phyloP scores from a whole-genome alignment of 2,797 vertebrate genomes.

The Scyliorhinus canicula region DNA sequence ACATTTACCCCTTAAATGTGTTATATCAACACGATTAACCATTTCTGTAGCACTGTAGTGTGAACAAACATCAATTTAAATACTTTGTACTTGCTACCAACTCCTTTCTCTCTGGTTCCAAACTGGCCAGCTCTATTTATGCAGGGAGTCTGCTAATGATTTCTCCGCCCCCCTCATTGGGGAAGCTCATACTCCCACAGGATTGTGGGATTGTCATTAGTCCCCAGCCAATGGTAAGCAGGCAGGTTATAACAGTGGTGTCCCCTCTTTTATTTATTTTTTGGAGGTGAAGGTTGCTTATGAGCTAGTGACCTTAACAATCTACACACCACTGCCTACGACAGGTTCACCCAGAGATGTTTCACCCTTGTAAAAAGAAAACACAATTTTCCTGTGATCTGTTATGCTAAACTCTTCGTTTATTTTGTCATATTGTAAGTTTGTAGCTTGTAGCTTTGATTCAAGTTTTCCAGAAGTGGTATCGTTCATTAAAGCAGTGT shows the following conservation, averaged over 20 bases:
- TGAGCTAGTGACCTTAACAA: background rate
- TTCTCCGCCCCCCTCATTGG: too few species aligned
- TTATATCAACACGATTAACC: background rate
- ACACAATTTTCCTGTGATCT: background rate
- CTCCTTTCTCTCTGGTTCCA: too few species aligned
- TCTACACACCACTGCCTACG: background rate
- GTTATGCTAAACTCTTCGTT: background rate
- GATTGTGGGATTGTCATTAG: too few species aligned
- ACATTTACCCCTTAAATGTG: background rate
- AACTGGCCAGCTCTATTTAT: too few species aligned
- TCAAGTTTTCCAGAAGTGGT: background rate
- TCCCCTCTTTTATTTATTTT: background rate
- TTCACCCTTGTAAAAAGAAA: background rate
- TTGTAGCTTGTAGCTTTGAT: background rate
- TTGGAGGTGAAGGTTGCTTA: background rate
- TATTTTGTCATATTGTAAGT: background rate
- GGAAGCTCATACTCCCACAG: too few species aligned
- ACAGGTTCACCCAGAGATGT: background rate
- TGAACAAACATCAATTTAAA: background rate
- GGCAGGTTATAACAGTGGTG: too few species aligned
- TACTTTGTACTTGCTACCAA: background rate
- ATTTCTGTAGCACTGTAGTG: background rate
- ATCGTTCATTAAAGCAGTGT: background rate
- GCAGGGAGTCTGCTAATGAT: too few species aligned
- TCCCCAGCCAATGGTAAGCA: too few species aligned